Evolutionary conservation across 2,797 vertebrate species (phyloP).

Genomic region (Aplochiton taeniatus): DNA sequence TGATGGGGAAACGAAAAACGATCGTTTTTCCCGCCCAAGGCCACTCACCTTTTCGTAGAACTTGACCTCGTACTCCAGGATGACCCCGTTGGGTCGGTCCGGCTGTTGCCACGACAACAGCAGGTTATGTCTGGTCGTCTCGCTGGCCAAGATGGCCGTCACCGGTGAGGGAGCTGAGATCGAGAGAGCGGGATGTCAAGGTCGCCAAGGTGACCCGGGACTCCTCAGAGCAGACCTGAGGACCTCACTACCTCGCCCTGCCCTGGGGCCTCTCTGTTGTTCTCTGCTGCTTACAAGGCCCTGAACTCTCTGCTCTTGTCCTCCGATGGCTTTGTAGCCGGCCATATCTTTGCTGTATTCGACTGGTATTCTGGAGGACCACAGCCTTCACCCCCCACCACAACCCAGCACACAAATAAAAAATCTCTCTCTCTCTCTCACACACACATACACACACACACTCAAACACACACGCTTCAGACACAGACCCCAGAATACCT

Average conservation of each 20-base stretch:
- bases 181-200: slow-evolving; percentile 3
- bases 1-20: no score
- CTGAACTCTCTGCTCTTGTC: no score
- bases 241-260: slow-evolving; percentile 47
- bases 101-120: slow-evolving; percentile 94
- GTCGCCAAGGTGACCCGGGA: slow-evolving; percentile 40
- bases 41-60: slow-evolving; percentile 96
- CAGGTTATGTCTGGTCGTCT: slow-evolving; percentile 93
- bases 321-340: no score
- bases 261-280: slow-evolving; percentile 20
- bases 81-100: slow-evolving; percentile 94
- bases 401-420: no score
- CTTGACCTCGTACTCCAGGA: slow-evolving; percentile 98
- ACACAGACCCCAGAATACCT: no score
- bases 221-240: slow-evolving; percentile 55
- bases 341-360: no score
- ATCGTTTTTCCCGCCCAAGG: slow-evolving; percentile 29
- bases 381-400: no score
- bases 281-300: not conserved
- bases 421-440: no score
- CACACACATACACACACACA: no score
- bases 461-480: no score
- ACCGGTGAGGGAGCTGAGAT: slow-evolving; percentile 90
- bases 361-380: no score
- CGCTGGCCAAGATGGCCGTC: slow-evolving; percentile 89